phyloP scores from a whole-genome alignment of 2,113 vertebrate species.

The Scartelaos histophorus region DNA sequence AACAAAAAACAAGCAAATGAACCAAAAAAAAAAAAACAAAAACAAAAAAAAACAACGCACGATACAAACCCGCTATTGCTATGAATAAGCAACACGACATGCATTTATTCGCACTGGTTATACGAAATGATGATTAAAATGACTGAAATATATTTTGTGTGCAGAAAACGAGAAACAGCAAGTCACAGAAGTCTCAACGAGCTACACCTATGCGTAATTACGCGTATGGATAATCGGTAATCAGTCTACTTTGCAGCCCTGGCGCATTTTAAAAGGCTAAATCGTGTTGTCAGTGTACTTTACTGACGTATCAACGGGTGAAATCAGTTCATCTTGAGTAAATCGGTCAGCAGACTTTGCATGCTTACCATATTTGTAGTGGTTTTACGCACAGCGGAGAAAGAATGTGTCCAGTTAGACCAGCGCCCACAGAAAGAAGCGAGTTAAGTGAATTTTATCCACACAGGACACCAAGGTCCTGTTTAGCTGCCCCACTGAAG shows the following conservation, averaged over 20 bases:
- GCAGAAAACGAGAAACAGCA: background rate
- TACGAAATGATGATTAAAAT: background rate
- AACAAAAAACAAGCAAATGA: background rate
- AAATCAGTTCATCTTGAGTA: background rate
- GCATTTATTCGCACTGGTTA: background rate
- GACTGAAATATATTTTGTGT: background rate
- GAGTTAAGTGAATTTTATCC: conserved; percentile 42
- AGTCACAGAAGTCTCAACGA: background rate
- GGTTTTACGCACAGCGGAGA: conserved; percentile 38
- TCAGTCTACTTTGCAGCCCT: background rate
- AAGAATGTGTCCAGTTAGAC: conserved; percentile 29
- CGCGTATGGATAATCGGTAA: background rate
- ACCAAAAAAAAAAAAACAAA: background rate
- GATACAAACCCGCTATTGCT: background rate
- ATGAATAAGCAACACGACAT: background rate
- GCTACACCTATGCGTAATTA: background rate
- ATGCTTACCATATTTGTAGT: conserved; percentile 75
- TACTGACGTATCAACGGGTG: conserved; percentile 33
- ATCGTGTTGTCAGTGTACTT: no score
- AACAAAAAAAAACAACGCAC: background rate
- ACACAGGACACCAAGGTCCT: conserved; percentile 51
- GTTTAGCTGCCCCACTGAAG: conserved; percentile 64
- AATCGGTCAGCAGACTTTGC: conserved; percentile 11
- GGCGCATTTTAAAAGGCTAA: background rate
- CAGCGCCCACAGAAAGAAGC: conserved; percentile 38